Evolutionary conservation across 2,797 vertebrate genomes (phyloP), one percentile per base, ranked within the genome.

Genomic region (Halcyon chelicuti): DNA sequence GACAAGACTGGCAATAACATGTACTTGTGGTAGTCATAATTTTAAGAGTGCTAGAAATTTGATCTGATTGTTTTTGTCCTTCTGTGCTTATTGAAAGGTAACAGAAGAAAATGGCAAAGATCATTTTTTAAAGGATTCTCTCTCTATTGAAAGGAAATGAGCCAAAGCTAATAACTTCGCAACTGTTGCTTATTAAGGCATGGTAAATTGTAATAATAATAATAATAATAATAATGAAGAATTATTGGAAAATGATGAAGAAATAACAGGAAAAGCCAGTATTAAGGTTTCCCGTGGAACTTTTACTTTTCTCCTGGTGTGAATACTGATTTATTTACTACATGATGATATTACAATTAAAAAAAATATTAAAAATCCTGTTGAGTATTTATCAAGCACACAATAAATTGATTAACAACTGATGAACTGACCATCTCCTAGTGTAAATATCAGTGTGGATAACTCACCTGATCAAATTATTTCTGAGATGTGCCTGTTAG

Each of bases 121-220:
- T 3, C 61, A 18, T 26, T 65, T 72, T 94, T 92, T 81, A 58
- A 71, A 47, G 31, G 37, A 80, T 92, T 85, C 10, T 70, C 15
- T 80, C 33, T 78, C 7, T 75, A 39, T 55, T 86, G 55, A 88
- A 90, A 78, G 66, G 66, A 92, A 92, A 95, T 93, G 29, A 94
- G 44, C 28, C 25, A 67, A 78, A 78, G 62, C 75, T 86, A 72
- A 75, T 92, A 90, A 51, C 51, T 88, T 95, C 62, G 15, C 26
- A 81, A 44, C 29, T 92, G 65, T 71, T 88, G 14, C 14, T 92
- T 84, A 88, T 75, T 35, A 46, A 0, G 0, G 7, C 16, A 93
- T 68, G 33, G 16, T 55, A 92, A 81, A 81, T n/a, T 26, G 6
- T 46, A 82, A 23, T 65, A 65, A 70, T 70, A 63, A 63, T 65